A percentile compares a stretch with the other conserved stretches of the same genome.
Evolutionary conservation across 2,113 vertebrate species (phyloP).

Genomic region (Chlorocebus sabaeus): DNA sequence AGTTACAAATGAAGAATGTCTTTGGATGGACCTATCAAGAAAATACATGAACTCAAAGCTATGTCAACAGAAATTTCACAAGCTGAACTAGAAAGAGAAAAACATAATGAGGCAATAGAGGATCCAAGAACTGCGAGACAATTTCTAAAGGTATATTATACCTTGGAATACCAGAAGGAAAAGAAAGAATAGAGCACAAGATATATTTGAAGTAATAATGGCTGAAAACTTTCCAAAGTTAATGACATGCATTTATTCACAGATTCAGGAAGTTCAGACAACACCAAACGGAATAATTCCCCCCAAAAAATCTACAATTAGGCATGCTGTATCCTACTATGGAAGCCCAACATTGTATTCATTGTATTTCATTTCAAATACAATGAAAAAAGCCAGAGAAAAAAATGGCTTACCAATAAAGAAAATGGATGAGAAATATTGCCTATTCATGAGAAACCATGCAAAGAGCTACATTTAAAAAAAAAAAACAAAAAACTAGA

Average conservation of each 20-base stretch:
- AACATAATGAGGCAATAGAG: neutral
- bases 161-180: neutral
- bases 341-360: neutral
- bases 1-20: neutral
- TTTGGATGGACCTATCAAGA: neutral
- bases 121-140: too few species aligned
- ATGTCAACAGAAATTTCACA: neutral
- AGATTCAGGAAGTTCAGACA: neutral
- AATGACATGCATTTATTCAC: neutral
- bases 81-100: neutral
- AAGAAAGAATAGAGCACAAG: neutral
- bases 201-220: neutral
- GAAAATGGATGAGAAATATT: neutral
- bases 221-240: neutral
- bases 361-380: neutral
- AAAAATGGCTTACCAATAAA: neutral
- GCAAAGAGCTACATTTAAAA: neutral
- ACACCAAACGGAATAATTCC: neutral
- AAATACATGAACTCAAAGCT: neutral
- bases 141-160: neutral
- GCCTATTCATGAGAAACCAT: neutral
- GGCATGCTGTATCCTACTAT: neutral
- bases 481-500: neutral
- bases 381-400: neutral
- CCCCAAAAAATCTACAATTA: neutral